Conservation (phyloP, 2,113 vertebrate species). For the Halcyon senegalensis region DNA sequence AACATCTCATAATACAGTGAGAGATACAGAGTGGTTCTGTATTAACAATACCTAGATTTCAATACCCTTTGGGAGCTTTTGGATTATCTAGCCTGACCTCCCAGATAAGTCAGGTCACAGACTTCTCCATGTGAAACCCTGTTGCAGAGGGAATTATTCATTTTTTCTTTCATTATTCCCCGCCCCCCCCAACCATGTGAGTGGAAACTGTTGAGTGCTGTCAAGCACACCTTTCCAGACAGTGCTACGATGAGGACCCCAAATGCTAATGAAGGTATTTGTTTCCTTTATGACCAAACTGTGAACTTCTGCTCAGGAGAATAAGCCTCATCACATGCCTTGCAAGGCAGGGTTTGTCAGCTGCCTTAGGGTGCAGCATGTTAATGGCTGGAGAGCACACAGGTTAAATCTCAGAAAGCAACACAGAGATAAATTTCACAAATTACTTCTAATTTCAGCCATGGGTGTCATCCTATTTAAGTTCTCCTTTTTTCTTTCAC, state of each 20-base stretch:
- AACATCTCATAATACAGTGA: fast-evolving
- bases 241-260: background rate
- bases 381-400: background rate
- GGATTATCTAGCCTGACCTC: background rate
- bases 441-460: background rate
- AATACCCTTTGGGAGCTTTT: background rate
- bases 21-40: background rate
- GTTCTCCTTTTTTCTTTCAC: too few relatives aligned
- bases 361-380: background rate
- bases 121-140: background rate
- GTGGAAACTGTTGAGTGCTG: background rate
- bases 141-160: background rate
- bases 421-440: background rate
- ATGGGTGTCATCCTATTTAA: fast-evolving
- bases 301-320: background rate
- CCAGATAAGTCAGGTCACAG: background rate
- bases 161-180: too few relatives aligned
- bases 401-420: background rate
- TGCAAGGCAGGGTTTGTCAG: too few relatives aligned
- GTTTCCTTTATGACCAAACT: background rate
- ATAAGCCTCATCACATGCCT: fast-evolving
- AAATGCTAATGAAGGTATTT: background rate
- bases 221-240: background rate
- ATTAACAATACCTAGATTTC: background rate
- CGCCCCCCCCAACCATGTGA: background rate